Conservation (phyloP, 2,797 vertebrate genomes). For the Fistularia commersonii region DNA sequence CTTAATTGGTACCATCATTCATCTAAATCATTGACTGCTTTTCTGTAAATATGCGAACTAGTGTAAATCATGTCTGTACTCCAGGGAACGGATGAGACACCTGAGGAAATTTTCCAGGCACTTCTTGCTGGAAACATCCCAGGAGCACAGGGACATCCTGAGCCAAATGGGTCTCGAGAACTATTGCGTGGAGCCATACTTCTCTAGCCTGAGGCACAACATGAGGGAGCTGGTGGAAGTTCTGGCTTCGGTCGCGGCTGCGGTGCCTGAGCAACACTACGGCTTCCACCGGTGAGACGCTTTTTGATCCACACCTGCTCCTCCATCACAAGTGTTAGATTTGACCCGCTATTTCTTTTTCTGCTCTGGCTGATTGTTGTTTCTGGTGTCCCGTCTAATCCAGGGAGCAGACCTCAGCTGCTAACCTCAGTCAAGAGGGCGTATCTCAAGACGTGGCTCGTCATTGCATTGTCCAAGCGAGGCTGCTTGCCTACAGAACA, state of each 20-base stretch:
- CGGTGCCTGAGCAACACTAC: conserved; percentile 74
- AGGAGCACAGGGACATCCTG: conserved; percentile 80
- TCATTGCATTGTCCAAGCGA: conserved; percentile 91
- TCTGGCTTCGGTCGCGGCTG: conserved; percentile 83
- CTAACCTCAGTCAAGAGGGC: conserved; percentile 30
- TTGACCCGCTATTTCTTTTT: neutral
- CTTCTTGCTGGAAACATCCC: conserved; percentile 80
- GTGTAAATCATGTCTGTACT: neutral
- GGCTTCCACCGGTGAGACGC: conserved; percentile 77
- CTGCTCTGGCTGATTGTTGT: neutral
- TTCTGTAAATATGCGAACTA: neutral
- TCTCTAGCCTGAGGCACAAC: conserved; percentile 85
- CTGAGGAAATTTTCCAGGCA: conserved; percentile 75
- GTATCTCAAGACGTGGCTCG: conserved; percentile 82
- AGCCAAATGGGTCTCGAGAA: conserved; percentile 85
- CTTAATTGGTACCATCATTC: neutral
- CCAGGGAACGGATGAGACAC: conserved; percentile 73
- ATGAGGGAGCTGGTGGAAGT: conserved; percentile 88
- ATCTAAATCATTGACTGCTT: neutral
- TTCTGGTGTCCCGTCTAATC: neutral
- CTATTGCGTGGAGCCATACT: conserved; percentile 87
- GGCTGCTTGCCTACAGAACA: conserved; percentile 86
- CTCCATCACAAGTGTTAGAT: neutral
- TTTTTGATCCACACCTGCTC: neutral
- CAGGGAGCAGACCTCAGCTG: conserved; percentile 27